Base-by-base conservation (phyloP, 92 coral and sea anemone species). In the Porites divaricata region DNA sequence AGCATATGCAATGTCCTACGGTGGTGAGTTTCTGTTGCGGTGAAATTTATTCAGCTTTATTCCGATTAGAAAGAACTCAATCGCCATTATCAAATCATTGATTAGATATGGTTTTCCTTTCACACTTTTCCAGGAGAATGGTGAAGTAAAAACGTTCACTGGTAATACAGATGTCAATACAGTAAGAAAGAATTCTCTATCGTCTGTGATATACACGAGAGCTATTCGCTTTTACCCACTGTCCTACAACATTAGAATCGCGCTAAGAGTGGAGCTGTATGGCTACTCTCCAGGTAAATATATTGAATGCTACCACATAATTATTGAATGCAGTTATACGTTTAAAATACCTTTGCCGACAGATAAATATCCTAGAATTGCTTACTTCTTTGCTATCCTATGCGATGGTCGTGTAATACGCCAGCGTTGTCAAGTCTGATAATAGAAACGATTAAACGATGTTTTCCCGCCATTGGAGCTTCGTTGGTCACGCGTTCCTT, bases 141-240 rank as follows among this genome's bases (percentile, higher is more conserved):
- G 95, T 3, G 99, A 92, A 78, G 87, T 76, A 20, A 82, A 90
- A 64, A 57, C 93, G 24, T 96, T 96, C 80, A 70, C 83, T 65
- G 99, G 96, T 49, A 96, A 94, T 84, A 50, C 82, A n/a, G 92
- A 94, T 81, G 85, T 77, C n/a, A 88, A 91, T 71, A 78, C 98
- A 13, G 93, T 89, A 9, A 92, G 84, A 80, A 85, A 72, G 65
- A 92, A 94, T 80, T 83, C 80, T 49, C 89, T 96, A 67, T 83
- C 85, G 9, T 56, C 80, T 45, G 91, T 91, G 19, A 75, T 93
- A 49, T 87, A 80, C 80, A 85, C 95, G 25, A 84, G 76, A 65
- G 82, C 57, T 1, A 67, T 96, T 51, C 91, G 96, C 58, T 90
- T 96, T 66, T 84, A 80, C 75, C 95, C 96, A 14, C 74, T 89